These are phyloP conservation scores for Cepaea hortensis DNA, from an alignment of 2,888 invertebrate genomes.

Conservation along the genomic window DNA sequence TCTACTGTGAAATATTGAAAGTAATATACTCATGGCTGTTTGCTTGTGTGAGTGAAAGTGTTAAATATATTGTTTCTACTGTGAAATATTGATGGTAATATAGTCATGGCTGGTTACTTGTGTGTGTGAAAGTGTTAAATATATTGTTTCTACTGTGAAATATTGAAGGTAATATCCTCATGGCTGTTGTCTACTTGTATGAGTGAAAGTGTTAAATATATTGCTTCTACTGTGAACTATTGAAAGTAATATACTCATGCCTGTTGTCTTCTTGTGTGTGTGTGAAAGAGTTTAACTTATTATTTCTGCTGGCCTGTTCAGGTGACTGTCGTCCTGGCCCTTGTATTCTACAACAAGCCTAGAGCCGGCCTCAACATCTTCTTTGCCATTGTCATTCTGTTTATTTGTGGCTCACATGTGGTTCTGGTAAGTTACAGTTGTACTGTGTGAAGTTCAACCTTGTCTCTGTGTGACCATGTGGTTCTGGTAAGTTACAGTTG, in stretches of 20 bases:
- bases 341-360: slow-evolving; percentile 69
- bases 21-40: too few species aligned
- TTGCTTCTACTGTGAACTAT: neutral
- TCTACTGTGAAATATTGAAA: too few species aligned
- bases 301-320: slow-evolving; percentile 47
- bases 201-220: too few species aligned
- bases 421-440: slow-evolving; percentile 71
- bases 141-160: too few species aligned
- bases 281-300: neutral
- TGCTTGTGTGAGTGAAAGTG: too few species aligned
- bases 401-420: slow-evolving; percentile 74
- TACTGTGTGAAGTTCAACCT: slow-evolving; percentile 55
- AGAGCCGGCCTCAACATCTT: slow-evolving; percentile 74
- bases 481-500: slow-evolving; percentile 71
- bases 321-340: slow-evolving; percentile 74
- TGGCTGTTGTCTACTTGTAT: neutral
- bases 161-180: too few species aligned
- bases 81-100: too few species aligned
- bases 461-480: slow-evolving; percentile 73
- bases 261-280: neutral
- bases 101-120: too few species aligned
- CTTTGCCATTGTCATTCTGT: slow-evolving; percentile 74
- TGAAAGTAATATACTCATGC: too few species aligned
- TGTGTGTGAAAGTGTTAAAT: too few species aligned
- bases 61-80: too few species aligned